Base-by-base conservation (phyloP, 2,888 invertebrate species). In the Limenitis camilla region DNA sequence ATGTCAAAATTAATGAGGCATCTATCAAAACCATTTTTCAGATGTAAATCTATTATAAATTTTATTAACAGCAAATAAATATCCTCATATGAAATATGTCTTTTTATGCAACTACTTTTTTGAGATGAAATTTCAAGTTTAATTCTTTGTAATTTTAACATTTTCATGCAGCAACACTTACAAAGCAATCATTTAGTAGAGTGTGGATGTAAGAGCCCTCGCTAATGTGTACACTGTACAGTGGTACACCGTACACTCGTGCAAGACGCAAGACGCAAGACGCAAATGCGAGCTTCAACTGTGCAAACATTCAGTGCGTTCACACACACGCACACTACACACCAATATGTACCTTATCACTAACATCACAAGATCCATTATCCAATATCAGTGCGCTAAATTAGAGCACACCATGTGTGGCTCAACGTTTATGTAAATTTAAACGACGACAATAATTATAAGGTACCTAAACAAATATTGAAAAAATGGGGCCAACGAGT, bases 161-260 rank as follows among this genome's bases (percentile, higher is more conserved):
- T n/a, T n/a, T n/a, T n/a, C n/a, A n/a, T n/a, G n/a, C n/a, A n/a
- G n/a, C n/a, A n/a, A n/a, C n/a, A 35, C 29, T 8, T 31, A 5
- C 5, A 8, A 10, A n/a, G 5, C 32, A 6, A 1, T 32, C 28
- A 30, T n/a, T n/a, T n/a, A n/a, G n/a, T n/a, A n/a, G n/a, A 56
- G 60, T 62, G 61, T 55, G 58, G 59, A 60, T 57, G 59, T 56
- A 60, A 55, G 58, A 60, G 49, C 45, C 41, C 49, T 53, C 49
- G 48, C 48, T 53, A 48, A 48, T 10, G 28, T 30, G 19, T 19
- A 3, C 19, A 19, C 19, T 19, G 19, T 19, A 19, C 19, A 19
- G 19, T 19, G 19, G 19, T 19, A 19, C 19, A 19, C 19, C 19
- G 19, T 19, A 19, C 19, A 19, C 38, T 31, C 38, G 29, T 29